Evolutionary conservation across 35 echinoderm and acorn worm species (phyloP).

Genomic region (Holothuria glaberrima): DNA sequence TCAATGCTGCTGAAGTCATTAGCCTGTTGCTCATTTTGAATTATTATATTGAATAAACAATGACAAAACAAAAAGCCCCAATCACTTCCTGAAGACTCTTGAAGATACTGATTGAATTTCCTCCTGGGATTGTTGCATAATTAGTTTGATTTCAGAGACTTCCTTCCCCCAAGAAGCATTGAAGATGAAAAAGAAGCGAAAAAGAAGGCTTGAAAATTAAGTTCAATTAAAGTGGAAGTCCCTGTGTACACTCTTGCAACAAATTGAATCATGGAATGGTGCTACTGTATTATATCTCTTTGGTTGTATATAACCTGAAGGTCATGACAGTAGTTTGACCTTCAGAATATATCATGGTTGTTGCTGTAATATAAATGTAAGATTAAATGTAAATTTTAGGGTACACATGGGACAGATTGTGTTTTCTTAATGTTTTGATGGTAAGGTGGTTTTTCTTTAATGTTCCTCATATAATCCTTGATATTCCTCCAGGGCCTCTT

Average conservation of each 20-base stretch:
- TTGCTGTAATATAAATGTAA: too few relatives aligned
- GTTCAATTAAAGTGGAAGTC: background rate
- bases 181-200: too few relatives aligned
- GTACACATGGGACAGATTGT: too few relatives aligned
- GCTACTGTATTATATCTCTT: too few relatives aligned
- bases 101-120: conserved; percentile 23
- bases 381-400: too few relatives aligned
- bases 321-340: too few relatives aligned
- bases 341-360: too few relatives aligned
- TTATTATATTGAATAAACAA: background rate
- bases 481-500: too few relatives aligned
- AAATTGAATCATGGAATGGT: conserved; percentile 12
- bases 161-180: background rate
- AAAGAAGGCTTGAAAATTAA: background rate
- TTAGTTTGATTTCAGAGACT: conserved; percentile 33
- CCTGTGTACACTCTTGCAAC: background rate
- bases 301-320: too few relatives aligned
- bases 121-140: conserved; percentile 10
- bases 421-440: too few relatives aligned
- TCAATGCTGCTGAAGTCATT: background rate
- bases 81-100: background rate
- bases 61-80: conserved; percentile 3
- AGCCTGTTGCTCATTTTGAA: background rate
- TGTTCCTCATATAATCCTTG: too few relatives aligned
- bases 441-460: too few relatives aligned